Conservation (phyloP, 2,888 invertebrate species). For the Chrysopilus asiliformis region DNA sequence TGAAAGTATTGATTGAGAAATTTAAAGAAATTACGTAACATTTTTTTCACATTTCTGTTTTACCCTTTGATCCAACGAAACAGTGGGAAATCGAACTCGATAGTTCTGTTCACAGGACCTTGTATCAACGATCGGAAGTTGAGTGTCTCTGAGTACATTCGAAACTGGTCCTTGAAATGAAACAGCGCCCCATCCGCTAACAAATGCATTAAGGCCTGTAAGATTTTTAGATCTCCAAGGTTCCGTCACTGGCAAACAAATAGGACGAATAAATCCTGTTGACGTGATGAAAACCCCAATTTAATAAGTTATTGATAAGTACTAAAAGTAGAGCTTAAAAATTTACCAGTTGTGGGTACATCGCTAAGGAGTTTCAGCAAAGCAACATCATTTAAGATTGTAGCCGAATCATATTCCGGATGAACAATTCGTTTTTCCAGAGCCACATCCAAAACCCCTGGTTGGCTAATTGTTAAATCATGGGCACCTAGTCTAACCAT, state of each 20-base stretch:
- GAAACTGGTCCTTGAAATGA: conserved; percentile 31
- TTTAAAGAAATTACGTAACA: conserved; percentile 1
- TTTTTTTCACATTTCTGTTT: not conserved
- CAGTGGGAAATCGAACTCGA: conserved; percentile 20
- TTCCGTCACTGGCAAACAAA: conserved; percentile 55
- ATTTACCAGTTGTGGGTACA: conserved; percentile 23
- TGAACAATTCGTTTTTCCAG: conserved; percentile 50
- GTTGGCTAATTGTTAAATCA: conserved; percentile 45
- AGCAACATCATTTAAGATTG: conserved; percentile 65
- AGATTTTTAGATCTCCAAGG: conserved; percentile 40
- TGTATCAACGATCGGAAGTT: conserved; percentile 30
- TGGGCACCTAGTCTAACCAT: conserved; percentile 65
- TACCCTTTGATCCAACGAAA: conserved; percentile 15
- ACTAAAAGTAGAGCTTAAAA: not conserved
- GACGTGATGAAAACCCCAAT: too few relatives aligned
- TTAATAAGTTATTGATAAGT: conserved; percentile 21
- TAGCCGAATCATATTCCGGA: conserved; percentile 48
- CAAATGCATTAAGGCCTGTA: conserved; percentile 47
- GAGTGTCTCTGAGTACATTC: conserved; percentile 38
- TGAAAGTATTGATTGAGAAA: too few relatives aligned
- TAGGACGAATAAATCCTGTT: conserved; percentile 53
- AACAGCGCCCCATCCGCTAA: conserved; percentile 74
- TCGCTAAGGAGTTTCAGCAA: conserved; percentile 45
- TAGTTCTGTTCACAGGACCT: conserved; percentile 37
- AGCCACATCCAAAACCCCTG: conserved; percentile 37